Percentiles rank a stretch among this genome's conserved stretches.
phyloP scores from a whole-genome alignment of 2,113 vertebrate genomes.

The Charina bottae region DNA sequence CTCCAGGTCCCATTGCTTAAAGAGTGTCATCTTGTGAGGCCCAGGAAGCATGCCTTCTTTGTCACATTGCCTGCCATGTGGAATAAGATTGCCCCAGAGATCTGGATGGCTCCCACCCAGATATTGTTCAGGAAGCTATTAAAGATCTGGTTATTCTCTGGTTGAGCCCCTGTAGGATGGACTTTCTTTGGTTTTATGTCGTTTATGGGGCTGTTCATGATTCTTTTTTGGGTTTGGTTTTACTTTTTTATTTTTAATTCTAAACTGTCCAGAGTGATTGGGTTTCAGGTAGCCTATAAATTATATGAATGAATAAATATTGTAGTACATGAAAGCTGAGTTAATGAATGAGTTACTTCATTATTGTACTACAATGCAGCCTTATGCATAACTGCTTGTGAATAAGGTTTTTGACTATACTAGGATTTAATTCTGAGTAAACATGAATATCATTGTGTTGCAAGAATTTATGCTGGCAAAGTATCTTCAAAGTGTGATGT shows the following conservation, averaged over 20 bases:
- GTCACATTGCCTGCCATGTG: not conserved
- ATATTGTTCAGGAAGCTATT: not conserved
- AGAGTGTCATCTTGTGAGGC: not conserved
- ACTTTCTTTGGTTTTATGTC: not conserved
- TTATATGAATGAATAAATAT: not conserved
- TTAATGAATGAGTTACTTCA: conserved; percentile 37
- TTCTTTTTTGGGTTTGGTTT: not conserved
- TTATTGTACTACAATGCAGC: not conserved
- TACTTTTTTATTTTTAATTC: not conserved
- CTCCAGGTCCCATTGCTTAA: not conserved
- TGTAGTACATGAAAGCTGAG: conserved; percentile 19
- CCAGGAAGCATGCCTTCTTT: not conserved
- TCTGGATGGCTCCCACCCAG: not conserved
- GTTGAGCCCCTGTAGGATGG: not conserved
- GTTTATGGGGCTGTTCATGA: not conserved
- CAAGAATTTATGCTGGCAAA: not conserved
- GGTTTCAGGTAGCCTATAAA: not conserved
- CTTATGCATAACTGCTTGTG: not conserved
- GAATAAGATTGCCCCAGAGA: not conserved
- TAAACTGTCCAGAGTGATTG: not conserved
- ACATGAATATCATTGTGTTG: not conserved
- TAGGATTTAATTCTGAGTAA: not conserved
- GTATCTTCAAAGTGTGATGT: not conserved
- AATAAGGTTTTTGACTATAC: not conserved
- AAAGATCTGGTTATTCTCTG: not conserved